These are phyloP conservation scores for Tillus elongatus DNA, from an alignment of 2,888 invertebrate species.

Conservation along the genomic window DNA sequence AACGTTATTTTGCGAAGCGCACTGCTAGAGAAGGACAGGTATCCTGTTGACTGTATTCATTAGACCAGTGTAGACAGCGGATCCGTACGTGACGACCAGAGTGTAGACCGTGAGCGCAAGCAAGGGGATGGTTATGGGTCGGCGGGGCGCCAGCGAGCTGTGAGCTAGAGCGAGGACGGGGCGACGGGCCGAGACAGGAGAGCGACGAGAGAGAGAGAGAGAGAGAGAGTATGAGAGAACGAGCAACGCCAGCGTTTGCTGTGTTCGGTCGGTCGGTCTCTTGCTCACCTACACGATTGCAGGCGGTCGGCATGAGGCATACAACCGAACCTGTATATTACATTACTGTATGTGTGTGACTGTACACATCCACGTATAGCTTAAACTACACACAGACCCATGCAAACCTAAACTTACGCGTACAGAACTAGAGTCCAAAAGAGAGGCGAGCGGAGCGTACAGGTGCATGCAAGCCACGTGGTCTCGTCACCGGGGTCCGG, in stretches of 20 bases:
- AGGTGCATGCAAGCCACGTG: constrained; percentile 3
- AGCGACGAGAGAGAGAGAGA: too few species aligned
- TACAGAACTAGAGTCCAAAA: too few species aligned
- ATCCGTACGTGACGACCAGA: constrained; percentile 35
- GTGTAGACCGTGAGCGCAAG: constrained; percentile 39
- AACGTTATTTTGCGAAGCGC: too few species aligned
- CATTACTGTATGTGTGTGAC: too few species aligned
- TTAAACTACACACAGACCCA: too few species aligned
- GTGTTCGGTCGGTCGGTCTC: too few species aligned
- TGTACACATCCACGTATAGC: too few species aligned
- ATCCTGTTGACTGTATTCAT: too few species aligned
- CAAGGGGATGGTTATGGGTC: constrained; percentile 43
- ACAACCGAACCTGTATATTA: too few species aligned
- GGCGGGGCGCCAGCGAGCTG: constrained; percentile 37
- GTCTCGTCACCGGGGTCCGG: neutral
- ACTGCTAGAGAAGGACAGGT: too few species aligned
- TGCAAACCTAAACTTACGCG: too few species aligned
- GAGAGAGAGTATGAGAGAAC: constrained; percentile 5
- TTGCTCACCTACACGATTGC: constrained; percentile 35
- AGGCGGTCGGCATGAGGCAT: constrained; percentile 37
- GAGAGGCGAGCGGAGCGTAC: constrained; percentile 1
- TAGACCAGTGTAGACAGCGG: too few species aligned
- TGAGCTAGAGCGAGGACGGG: constrained; percentile 26
- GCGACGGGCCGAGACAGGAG: constrained; percentile 13
- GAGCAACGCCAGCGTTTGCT: constrained; percentile 21